Percentiles rank a stretch among this genome's conserved stretches.
Evolutionary conservation across 2,888 invertebrate species (phyloP).

Genomic region (Siphonodentalium dalli): DNA sequence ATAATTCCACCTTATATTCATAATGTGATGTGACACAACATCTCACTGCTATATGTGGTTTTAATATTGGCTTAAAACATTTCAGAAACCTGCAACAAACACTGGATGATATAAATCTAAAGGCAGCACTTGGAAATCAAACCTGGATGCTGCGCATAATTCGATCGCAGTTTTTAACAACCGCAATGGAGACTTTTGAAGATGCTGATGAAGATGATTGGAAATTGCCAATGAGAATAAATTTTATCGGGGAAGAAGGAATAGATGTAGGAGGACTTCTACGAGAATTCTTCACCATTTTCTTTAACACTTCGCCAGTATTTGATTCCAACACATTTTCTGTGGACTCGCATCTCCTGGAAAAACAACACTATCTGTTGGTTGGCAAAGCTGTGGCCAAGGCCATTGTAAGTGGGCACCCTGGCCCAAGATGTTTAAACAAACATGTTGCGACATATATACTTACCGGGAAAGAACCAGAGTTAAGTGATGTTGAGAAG

Average conservation of each 20-base stretch:
- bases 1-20: too few relatives aligned
- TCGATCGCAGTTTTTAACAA: conserved; percentile 3
- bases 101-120: not conserved
- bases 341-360: conserved; percentile 9
- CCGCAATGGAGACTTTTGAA: conserved; percentile 13
- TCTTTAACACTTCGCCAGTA: conserved; percentile 11
- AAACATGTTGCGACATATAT: conserved; percentile 13
- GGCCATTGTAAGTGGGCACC: conserved; percentile 13
- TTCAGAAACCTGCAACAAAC: too few relatives aligned
- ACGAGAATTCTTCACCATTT: conserved; percentile 10
- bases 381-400: conserved; percentile 8
- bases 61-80: too few relatives aligned
- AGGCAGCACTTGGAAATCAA: not conserved
- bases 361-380: conserved; percentile 9
- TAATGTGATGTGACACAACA: too few relatives aligned
- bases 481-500: not conserved
- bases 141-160: conserved; percentile 7
- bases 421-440: conserved; percentile 15
- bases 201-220: conserved; percentile 14
- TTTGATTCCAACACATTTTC: conserved; percentile 15
- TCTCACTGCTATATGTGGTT: too few relatives aligned
- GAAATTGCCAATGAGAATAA: conserved; percentile 2
- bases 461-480: conserved; percentile 1
- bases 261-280: conserved; percentile 19
- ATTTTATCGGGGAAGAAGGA: conserved; percentile 20